A percentile compares a stretch with the other conserved stretches of the same genome.
Evolutionary conservation across 2,888 invertebrate genomes (phyloP).

Genomic region (Ischnura elegans): DNA sequence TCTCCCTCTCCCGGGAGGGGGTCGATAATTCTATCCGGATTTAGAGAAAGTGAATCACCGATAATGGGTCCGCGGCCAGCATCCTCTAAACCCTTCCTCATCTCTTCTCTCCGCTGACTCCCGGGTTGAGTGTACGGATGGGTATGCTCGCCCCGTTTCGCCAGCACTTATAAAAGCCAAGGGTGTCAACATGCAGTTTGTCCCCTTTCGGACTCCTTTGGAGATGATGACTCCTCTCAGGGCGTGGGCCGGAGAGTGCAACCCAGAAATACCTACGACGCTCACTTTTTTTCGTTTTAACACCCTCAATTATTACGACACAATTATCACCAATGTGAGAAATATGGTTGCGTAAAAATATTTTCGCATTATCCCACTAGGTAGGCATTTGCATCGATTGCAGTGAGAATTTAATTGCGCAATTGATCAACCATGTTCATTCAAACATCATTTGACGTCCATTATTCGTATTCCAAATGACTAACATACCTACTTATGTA

Average conservation of each 20-base stretch:
- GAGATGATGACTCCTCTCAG: not conserved
- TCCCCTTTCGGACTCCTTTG: not conserved
- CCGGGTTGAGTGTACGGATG: too few relatives aligned
- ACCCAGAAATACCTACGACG: not conserved
- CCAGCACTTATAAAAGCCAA: not conserved
- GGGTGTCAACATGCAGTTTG: not conserved
- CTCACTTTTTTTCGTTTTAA: not conserved
- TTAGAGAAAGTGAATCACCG: slow-evolving; percentile 56
- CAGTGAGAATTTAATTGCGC: too few relatives aligned
- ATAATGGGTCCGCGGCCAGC: slow-evolving; percentile 23
- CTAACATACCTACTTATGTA: too few relatives aligned
- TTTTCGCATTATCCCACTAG: too few relatives aligned
- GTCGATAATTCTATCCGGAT: slow-evolving; percentile 16
- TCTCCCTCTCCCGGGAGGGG: not conserved
- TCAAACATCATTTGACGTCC: too few relatives aligned
- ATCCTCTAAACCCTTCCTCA: not conserved
- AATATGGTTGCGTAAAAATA: too few relatives aligned
- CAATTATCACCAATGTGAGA: not conserved
- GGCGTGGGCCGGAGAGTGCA: not conserved
- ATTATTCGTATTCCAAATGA: too few relatives aligned
- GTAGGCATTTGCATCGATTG: too few relatives aligned
- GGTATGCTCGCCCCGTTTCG: not conserved
- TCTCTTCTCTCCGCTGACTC: not conserved
- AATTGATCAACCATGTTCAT: too few relatives aligned
- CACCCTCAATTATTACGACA: not conserved